phyloP scores from a whole-genome alignment of 1,140 invertebrate species.

The Sweltsa coloradensis region DNA sequence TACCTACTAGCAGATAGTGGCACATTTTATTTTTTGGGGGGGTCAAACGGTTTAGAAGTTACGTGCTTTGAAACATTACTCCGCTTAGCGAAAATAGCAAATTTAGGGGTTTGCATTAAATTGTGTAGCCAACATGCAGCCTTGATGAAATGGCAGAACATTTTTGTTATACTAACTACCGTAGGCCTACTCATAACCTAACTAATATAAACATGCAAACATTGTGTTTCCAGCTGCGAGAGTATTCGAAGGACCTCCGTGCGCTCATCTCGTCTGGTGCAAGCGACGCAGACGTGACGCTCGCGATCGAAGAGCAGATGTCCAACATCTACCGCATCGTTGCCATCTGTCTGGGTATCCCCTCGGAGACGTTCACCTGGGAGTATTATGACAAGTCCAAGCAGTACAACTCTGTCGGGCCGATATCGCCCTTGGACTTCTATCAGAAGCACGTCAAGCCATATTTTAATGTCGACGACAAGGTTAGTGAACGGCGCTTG shows the following conservation, averaged over 20 bases:
- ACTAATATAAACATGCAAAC: background rate
- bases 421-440: constrained; percentile 65
- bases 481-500: constrained; percentile 37
- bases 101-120: no score
- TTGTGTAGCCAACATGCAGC: no score
- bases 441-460: constrained; percentile 69
- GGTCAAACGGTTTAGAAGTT: no score
- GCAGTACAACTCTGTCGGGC: constrained; percentile 57
- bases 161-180: no score
- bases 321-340: constrained; percentile 67
- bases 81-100: no score
- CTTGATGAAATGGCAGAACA: no score
- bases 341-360: constrained; percentile 69
- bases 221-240: constrained; percentile 48
- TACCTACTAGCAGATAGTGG: no score
- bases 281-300: constrained; percentile 41
- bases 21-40: no score
- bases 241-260: constrained; percentile 60
- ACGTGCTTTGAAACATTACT: no score
- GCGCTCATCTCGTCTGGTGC: constrained; percentile 42
- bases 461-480: constrained; percentile 69
- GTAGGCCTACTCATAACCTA: no score
- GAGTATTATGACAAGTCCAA: constrained; percentile 84
- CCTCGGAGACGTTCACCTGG: constrained; percentile 69
- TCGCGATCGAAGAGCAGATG: constrained; percentile 53